phyloP scores from a whole-genome alignment of 2,888 invertebrate species.

The Eupithecia exiguata region DNA sequence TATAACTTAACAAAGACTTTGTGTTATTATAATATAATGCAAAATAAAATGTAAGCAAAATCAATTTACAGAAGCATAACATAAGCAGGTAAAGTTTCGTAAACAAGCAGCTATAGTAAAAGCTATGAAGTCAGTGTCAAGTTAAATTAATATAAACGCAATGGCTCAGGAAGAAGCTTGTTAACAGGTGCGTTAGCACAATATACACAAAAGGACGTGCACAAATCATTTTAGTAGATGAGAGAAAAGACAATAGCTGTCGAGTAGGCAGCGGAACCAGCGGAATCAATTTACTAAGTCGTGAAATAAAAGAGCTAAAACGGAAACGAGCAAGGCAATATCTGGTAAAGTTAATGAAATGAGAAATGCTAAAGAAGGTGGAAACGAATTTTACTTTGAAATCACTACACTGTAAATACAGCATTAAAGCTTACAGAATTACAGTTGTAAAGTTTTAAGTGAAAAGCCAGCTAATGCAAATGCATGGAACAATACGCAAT shows the following conservation, averaged over 20 bases:
- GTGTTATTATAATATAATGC: neutral
- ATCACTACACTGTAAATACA: neutral
- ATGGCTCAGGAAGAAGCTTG: neutral
- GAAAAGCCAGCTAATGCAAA: constrained; percentile 1
- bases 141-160: neutral
- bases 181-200: neutral
- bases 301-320: neutral
- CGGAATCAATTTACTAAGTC: neutral
- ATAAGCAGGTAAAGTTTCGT: neutral
- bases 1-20: neutral
- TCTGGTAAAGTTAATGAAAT: neutral
- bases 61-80: neutral
- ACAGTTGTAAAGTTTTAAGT: constrained; percentile 12
- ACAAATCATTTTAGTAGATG: neutral
- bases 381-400: neutral
- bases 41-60: neutral
- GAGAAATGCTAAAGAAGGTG: neutral
- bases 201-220: neutral
- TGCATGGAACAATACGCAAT: constrained; percentile 18
- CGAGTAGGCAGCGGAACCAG: neutral
- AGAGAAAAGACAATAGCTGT: neutral
- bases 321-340: neutral
- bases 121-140: neutral
- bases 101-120: neutral
- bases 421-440: neutral